These are phyloP conservation scores for Eublepharis macularius DNA, from an alignment of 2,113 vertebrate species.

Conservation along the genomic window DNA sequence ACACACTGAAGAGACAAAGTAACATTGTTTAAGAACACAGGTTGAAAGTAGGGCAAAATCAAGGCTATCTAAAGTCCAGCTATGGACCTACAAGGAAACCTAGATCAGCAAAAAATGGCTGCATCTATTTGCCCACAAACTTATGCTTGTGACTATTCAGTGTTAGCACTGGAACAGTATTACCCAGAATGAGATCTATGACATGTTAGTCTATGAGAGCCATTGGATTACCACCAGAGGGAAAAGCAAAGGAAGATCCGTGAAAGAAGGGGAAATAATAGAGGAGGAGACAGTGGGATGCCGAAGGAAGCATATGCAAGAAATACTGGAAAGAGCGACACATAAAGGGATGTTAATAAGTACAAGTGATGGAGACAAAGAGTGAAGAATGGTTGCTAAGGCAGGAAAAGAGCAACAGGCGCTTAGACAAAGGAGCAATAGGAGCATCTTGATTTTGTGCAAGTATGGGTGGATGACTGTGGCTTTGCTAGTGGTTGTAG, in stretches of 20 bases:
- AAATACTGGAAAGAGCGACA: background rate
- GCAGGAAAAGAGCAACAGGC: background rate
- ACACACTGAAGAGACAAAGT: conserved; percentile 86
- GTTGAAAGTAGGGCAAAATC: background rate
- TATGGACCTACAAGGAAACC: background rate
- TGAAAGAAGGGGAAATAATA: background rate
- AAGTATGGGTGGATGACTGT: too few species aligned
- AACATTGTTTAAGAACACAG: background rate
- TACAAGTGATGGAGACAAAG: background rate
- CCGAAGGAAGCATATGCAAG: too few species aligned
- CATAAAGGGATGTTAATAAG: background rate
- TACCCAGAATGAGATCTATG: too few species aligned
- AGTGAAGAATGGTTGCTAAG: background rate
- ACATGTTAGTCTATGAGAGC: background rate
- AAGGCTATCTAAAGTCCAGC: background rate
- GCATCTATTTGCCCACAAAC: background rate
- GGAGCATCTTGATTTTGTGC: background rate
- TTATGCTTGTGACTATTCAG: background rate
- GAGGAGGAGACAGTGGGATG: background rate
- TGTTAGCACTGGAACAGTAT: background rate
- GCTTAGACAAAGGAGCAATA: background rate
- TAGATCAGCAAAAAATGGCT: background rate
- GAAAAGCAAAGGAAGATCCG: background rate
- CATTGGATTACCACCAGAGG: background rate
- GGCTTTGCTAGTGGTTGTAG: background rate